phyloP scores from a whole-genome alignment of 2,797 vertebrate genomes.

The Yasuhikotakia modesta region DNA sequence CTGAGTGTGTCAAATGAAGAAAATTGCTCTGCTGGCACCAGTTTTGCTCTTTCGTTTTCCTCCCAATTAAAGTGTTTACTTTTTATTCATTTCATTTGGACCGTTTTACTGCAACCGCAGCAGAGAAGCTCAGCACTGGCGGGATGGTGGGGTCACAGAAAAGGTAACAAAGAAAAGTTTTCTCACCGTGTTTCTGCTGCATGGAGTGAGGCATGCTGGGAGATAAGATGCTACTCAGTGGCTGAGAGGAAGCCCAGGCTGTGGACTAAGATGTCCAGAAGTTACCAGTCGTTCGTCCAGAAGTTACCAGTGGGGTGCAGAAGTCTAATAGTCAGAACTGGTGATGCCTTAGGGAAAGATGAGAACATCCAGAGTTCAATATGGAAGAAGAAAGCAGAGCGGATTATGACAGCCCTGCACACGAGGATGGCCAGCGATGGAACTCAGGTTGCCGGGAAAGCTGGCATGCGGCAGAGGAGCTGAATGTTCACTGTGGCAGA shows the following conservation, averaged over 20 bases:
- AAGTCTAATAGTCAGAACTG: conserved; percentile 47
- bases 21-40: conserved; percentile 26
- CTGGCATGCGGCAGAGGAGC: conserved; percentile 39
- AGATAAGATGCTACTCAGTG: conserved; percentile 62
- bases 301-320: conserved; percentile 42
- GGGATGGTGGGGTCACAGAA: conserved; percentile 11
- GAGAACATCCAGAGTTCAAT: conserved; percentile 58
- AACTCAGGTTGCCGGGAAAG: conserved; percentile 50
- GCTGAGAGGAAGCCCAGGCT: conserved; percentile 52
- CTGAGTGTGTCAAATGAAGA: conserved; percentile 18
- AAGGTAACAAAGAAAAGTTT: conserved; percentile 27
- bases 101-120: conserved; percentile 31
- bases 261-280: too few species aligned
- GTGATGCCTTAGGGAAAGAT: conserved; percentile 45
- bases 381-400: conserved; percentile 25
- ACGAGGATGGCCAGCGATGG: conserved; percentile 56
- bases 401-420: conserved; percentile 54
- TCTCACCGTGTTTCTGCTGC: conserved; percentile 78
- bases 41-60: conserved; percentile 14
- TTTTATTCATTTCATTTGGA: conserved; percentile 26
- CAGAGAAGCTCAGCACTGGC: conserved; percentile 7
- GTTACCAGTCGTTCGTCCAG: too few species aligned
- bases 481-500: conserved; percentile 61
- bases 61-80: conserved; percentile 37
- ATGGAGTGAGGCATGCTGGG: conserved; percentile 78